A percentile compares a stretch with the other conserved stretches of the same genome.
phyloP scores from a whole-genome alignment of 2,113 vertebrate genomes.

The Girardinichthys multiradiatus region DNA sequence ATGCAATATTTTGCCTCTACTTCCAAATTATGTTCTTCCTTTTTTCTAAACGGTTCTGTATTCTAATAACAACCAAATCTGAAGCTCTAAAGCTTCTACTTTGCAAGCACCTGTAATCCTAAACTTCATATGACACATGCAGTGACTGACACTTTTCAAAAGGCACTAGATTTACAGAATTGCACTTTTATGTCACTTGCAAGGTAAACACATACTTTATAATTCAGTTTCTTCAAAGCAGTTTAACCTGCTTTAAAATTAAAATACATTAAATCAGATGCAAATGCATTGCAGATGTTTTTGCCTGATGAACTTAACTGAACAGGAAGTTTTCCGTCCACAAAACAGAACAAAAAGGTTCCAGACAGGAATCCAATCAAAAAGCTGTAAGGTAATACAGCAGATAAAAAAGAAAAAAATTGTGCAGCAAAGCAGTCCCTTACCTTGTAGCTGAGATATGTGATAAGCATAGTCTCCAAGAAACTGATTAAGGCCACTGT shows the following conservation, averaged over 20 bases:
- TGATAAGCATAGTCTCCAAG: conserved; percentile 96
- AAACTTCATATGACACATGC: too few relatives aligned
- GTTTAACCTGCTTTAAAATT: background rate
- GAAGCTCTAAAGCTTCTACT: too few relatives aligned
- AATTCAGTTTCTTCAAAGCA: background rate
- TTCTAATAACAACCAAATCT: too few relatives aligned
- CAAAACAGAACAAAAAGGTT: background rate
- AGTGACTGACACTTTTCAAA: background rate
- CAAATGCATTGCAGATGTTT: background rate
- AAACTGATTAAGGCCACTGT: conserved; percentile 95
- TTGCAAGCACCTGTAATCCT: too few relatives aligned
- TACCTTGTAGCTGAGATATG: conserved; percentile 99
- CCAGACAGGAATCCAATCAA: conserved; percentile 2
- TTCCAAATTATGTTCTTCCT: too few relatives aligned
- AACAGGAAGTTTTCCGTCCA: conserved; percentile 1
- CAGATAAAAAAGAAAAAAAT: conserved; percentile 1
- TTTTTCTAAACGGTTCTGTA: too few relatives aligned
- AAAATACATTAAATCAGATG: too few relatives aligned
- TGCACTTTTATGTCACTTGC: background rate
- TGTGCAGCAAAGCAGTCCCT: conserved; percentile 31
- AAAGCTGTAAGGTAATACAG: conserved; percentile 1
- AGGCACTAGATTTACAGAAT: background rate
- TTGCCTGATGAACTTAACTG: background rate
- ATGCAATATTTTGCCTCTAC: too few relatives aligned
- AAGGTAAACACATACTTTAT: background rate